These are phyloP conservation scores for Tipula unca DNA, from an alignment of 2,888 invertebrate species.

Conservation along the genomic window DNA sequence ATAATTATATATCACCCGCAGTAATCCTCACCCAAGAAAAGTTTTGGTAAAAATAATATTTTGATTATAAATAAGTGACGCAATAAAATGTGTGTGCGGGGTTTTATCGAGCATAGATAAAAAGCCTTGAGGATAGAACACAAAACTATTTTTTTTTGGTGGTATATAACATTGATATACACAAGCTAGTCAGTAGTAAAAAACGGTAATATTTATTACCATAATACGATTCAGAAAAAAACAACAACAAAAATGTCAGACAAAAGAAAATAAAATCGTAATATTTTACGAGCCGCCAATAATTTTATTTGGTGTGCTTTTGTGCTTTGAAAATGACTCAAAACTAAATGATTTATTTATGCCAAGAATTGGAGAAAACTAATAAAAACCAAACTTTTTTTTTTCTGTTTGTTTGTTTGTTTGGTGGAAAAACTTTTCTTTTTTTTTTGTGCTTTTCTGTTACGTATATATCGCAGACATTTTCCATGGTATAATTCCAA, in stretches of 20 bases:
- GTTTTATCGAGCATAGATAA: not conserved
- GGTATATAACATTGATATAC: not conserved
- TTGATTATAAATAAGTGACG: not conserved
- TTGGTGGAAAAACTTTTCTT: not conserved
- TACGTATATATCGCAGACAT: not conserved
- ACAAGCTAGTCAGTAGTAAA: not conserved
- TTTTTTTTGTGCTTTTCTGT: not conserved
- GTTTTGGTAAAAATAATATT: not conserved
- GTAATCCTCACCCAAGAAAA: not conserved
- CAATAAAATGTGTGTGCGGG: not conserved
- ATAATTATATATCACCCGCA: not conserved
- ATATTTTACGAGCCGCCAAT: slow-evolving; percentile 8
- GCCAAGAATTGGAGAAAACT: not conserved
- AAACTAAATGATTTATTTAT: slow-evolving; percentile 14
- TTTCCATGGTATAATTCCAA: not conserved
- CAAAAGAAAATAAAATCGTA: not conserved
- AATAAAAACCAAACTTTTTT: not conserved
- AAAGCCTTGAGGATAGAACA: not conserved
- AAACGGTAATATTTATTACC: not conserved
- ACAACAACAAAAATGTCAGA: not conserved
- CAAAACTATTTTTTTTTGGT: not conserved
- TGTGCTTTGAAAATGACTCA: not conserved
- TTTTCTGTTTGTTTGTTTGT: not conserved
- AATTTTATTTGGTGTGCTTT: slow-evolving; percentile 8
- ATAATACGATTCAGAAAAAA: not conserved